These are phyloP conservation scores for Pentalonia nigronervosa DNA, from an alignment of 1,140 invertebrate genomes.

Conservation along the genomic window DNA sequence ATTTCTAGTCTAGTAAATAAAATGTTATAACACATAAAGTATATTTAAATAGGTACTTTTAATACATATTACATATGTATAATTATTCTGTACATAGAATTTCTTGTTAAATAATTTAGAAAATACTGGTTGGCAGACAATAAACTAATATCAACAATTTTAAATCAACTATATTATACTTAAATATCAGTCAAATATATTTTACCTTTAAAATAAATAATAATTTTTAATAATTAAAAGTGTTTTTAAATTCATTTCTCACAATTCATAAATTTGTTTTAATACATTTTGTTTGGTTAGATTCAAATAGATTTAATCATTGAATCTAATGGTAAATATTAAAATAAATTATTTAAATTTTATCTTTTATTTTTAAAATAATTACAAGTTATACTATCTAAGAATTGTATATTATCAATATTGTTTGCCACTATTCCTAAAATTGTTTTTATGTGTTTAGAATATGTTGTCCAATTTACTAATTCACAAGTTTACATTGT, in stretches of 20 bases:
- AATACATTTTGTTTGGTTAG: neutral
- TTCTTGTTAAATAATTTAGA: constrained; percentile 16
- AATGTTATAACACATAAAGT: neutral
- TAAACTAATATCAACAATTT: neutral
- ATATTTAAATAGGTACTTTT: neutral
- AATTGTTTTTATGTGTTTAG: neutral
- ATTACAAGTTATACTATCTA: neutral
- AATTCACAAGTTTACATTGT: neutral
- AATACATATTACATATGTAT: neutral
- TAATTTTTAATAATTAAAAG: neutral
- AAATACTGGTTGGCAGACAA: neutral
- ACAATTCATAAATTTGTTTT: too few relatives aligned
- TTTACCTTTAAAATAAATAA: neutral
- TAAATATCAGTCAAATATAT: neutral
- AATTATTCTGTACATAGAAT: neutral
- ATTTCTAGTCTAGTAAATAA: constrained; percentile 47
- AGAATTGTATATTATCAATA: neutral
- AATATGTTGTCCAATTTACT: neutral
- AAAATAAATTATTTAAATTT: neutral
- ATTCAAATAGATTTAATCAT: neutral
- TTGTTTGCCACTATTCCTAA: constrained; percentile 21
- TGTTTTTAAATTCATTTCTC: neutral
- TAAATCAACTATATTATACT: neutral
- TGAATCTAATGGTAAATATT: neutral
- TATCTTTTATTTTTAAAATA: neutral